phyloP scores from a whole-genome alignment of 1,140 invertebrate genomes.

The Colletes latitarsis region DNA sequence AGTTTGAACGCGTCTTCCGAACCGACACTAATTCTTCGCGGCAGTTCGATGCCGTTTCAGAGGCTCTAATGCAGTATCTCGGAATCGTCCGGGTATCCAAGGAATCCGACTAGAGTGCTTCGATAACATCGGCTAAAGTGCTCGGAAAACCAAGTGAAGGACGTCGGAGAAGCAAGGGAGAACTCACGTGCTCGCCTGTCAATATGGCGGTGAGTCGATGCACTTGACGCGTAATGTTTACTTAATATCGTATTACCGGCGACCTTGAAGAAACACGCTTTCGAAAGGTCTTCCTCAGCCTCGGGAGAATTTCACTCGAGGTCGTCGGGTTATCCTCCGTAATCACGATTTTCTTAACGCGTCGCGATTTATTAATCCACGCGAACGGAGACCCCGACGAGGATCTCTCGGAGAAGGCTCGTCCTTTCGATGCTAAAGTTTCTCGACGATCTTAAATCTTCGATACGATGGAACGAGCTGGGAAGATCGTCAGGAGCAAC shows the following conservation, averaged over 20 bases:
- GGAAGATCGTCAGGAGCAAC: not conserved
- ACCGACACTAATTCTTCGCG: not conserved
- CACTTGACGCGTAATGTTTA: constrained; percentile 56
- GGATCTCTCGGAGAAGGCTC: not conserved
- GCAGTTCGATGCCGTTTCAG: not conserved
- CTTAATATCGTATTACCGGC: constrained; percentile 40
- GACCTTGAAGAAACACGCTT: not conserved
- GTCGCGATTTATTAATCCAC: too few relatives aligned
- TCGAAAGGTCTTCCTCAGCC: not conserved
- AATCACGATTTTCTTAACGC: not conserved
- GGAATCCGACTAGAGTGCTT: not conserved
- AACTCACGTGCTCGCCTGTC: constrained; percentile 60
- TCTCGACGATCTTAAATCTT: not conserved
- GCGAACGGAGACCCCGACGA: not conserved
- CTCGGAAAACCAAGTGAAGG: constrained; percentile 33
- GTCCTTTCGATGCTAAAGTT: not conserved
- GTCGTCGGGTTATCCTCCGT: not conserved
- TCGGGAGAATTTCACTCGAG: not conserved
- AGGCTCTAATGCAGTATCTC: not conserved
- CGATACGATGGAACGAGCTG: not conserved
- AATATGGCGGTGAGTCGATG: constrained; percentile 58
- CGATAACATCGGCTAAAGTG: constrained; percentile 49
- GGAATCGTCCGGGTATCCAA: not conserved
- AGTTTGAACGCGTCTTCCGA: not conserved
- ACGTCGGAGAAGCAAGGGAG: constrained; percentile 25